These are phyloP conservation scores for Sycobia sp. DNA, from an alignment of 1,140 invertebrate species.

Conservation along the genomic window DNA sequence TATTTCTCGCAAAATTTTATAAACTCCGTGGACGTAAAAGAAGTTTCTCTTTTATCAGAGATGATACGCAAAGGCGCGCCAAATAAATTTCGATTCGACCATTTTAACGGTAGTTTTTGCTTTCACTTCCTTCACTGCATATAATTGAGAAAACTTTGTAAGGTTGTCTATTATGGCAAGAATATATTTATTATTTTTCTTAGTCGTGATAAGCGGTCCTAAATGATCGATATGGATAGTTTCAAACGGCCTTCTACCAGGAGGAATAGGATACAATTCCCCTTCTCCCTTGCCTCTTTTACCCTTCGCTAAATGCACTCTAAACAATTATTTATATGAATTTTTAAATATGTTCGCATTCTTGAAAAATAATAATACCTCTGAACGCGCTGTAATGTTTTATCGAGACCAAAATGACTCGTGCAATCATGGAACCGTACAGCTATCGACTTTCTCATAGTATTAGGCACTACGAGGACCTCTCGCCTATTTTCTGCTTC, in stretches of 20 bases:
- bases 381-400: slow-evolving; percentile 14
- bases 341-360: slow-evolving; percentile 19
- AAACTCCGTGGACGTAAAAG: no score
- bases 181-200: slow-evolving; percentile 19
- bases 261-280: slow-evolving; percentile 27
- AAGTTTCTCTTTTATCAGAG: no score
- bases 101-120: no score
- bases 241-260: slow-evolving; percentile 27
- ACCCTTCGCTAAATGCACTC: slow-evolving; percentile 14
- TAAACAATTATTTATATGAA: slow-evolving; percentile 12
- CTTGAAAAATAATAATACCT: slow-evolving; percentile 32
- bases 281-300: slow-evolving; percentile 19
- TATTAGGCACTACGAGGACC: slow-evolving; percentile 19
- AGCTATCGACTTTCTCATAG: slow-evolving; percentile 22
- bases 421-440: slow-evolving; percentile 25
- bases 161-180: slow-evolving; percentile 19
- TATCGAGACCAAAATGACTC: slow-evolving; percentile 29
- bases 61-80: no score
- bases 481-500: background rate
- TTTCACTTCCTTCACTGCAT: no score
- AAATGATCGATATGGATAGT: slow-evolving; percentile 33
- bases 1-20: no score
- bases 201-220: slow-evolving; percentile 11
- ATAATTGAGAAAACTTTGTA: no score
- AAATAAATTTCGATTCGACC: no score